Conservation (phyloP, 2,797 vertebrate genomes). For the Artibeus lituratus region DNA sequence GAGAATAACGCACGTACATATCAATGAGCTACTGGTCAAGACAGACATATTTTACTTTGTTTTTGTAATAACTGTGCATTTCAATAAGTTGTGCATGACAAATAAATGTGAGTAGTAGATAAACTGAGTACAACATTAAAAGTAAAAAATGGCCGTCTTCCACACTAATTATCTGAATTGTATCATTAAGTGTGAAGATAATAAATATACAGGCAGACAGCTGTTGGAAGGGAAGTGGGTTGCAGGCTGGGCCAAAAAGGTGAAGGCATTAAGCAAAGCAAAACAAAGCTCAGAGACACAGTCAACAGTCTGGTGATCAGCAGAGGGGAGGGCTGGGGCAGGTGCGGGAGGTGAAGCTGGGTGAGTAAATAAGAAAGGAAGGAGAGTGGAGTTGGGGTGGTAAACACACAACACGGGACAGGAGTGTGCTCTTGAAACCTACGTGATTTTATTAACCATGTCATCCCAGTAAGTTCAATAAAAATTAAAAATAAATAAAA, state of each 20-base stretch:
- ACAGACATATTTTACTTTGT: neutral
- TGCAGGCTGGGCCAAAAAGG: neutral
- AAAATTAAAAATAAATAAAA: neutral
- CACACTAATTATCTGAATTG: constrained; percentile 38
- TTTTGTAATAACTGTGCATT: constrained; percentile 31
- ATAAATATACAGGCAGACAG: neutral
- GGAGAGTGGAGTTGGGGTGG: neutral
- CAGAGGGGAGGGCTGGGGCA: neutral
- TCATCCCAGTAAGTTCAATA: neutral
- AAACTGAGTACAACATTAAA: constrained; percentile 29
- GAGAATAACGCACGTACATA: neutral
- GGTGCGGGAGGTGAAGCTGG: neutral
- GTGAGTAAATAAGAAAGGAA: neutral
- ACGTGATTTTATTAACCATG: neutral
- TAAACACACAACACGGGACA: neutral
- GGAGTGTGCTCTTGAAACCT: neutral
- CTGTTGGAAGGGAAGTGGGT: neutral
- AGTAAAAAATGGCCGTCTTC: constrained; percentile 50
- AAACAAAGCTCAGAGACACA: neutral
- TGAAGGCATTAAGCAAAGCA: neutral
- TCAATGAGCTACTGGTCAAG: neutral
- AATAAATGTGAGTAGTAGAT: neutral
- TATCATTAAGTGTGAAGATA: constrained; percentile 57
- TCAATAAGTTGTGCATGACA: constrained; percentile 8
- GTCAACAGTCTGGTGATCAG: neutral